These are phyloP conservation scores for Frankliniella intonsa DNA, from an alignment of 2,888 invertebrate genomes.

Conservation along the genomic window DNA sequence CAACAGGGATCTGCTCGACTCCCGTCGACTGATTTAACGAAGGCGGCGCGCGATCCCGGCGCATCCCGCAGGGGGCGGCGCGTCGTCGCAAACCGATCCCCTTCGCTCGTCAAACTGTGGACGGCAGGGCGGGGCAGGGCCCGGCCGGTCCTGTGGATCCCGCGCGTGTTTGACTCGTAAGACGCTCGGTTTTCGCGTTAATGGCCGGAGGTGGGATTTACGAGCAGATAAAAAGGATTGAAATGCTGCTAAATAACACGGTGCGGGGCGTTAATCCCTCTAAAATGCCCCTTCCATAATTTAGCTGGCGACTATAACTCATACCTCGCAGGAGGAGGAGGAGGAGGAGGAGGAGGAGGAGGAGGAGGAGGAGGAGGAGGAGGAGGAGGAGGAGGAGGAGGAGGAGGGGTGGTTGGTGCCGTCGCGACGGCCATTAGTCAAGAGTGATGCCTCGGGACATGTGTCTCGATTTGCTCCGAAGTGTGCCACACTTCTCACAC, in stretches of 20 bases:
- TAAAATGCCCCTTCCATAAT: slow-evolving; percentile 4
- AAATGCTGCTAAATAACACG: too few relatives aligned
- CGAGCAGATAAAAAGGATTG: neutral
- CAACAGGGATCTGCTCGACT: too few relatives aligned
- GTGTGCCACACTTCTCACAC: too few relatives aligned
- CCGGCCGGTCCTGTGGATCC: too few relatives aligned
- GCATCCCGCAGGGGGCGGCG: neutral
- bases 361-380: neutral
- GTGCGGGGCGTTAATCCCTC: neutral
- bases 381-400: neutral
- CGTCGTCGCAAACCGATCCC: neutral
- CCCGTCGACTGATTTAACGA: too few relatives aligned
- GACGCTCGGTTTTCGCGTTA: too few relatives aligned
- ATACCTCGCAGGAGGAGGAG: neutral
- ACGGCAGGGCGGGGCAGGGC: too few relatives aligned
- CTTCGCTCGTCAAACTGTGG: too few relatives aligned
- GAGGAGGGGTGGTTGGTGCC: neutral
- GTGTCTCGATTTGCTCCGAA: neutral
- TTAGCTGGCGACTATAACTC: slow-evolving; percentile 1
- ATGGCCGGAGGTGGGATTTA: neutral
- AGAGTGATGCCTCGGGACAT: neutral
- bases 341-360: neutral
- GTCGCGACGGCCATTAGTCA: neutral
- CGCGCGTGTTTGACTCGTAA: too few relatives aligned
- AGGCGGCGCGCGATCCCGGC: neutral